Evolutionary conservation across 2,113 vertebrate species (phyloP).

Genomic region (Nothoprocta perdicaria): DNA sequence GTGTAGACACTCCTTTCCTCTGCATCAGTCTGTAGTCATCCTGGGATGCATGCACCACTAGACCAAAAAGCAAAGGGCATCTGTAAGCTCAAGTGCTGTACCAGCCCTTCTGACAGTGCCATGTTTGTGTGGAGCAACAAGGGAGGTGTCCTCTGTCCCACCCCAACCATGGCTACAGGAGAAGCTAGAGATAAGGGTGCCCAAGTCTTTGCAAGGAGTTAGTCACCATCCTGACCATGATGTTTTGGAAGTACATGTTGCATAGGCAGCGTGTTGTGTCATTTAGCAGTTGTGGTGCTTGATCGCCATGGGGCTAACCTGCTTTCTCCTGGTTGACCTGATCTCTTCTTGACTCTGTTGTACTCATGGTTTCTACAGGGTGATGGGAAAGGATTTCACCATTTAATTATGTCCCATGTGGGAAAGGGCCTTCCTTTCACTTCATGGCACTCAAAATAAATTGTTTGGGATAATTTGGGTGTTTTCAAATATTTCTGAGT

Average conservation of each 20-base stretch:
- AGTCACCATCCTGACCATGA: accelerated
- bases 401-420: neutral
- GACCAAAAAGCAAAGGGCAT: neutral
- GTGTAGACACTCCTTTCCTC: neutral
- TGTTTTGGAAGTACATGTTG: neutral
- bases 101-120: neutral
- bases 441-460: neutral
- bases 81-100: neutral
- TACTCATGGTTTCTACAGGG: neutral
- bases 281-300: neutral
- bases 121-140: accelerated
- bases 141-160: accelerated
- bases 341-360: neutral
- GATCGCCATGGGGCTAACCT: neutral
- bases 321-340: neutral
- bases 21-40: neutral
- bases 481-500: conserved; percentile 25
- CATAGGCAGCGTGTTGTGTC: neutral
- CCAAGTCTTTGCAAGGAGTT: neutral
- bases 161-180: neutral
- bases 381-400: neutral
- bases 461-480: neutral
- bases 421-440: conserved; percentile 25
- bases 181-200: neutral
- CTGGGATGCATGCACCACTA: accelerated